Base-by-base conservation (phyloP, 1,140 invertebrate species). In the Drosophila albomicans region DNA sequence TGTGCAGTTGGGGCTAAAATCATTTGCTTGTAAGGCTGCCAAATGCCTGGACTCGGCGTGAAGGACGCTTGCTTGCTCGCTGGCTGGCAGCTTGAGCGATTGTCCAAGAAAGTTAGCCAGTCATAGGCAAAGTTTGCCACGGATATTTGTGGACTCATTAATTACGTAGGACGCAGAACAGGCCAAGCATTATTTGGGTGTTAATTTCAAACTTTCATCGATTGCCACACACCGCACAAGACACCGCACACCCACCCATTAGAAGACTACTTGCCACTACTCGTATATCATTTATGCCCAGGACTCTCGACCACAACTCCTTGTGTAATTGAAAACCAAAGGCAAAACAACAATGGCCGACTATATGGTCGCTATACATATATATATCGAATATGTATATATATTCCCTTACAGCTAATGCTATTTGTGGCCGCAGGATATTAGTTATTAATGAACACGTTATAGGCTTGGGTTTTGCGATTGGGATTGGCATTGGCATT, bases 151-250 rank as follows among this genome's bases (percentile, higher is more conserved):
- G 66, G 69, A 75, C 84, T 88, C 84, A 88, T 89, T 88, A 88
- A 88, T 88, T 88, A 88, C 85, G 84, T 78, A 84, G 70, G 64
- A 75, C 38, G 41, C 10, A 41, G 41, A 35, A 28, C 48, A 45
- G 56, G 15, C 56, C 62, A 41, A 52, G 54, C 80, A 62, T 66
- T 88, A 62, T 74, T 87, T 71, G 63, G 84, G 85, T 88, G 84
- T 88, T 88, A 89, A 89, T 88, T 88, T 88, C 84, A 89, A 88
- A 88, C 84, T 88, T 88, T 89, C 78, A 88, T 88, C 80, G 84
- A 88, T 78, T 65, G 66, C 35, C 57, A 45, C 20, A 71, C 52
- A 62, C 46, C 41, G 61, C 70, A 68, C 35, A 67, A 30, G 49
- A 62, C 10, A 25, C 20, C 20, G 54, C 16, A 65, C 70, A 76